Base-by-base conservation (phyloP, 1,140 invertebrate genomes). In the Sogatella furcifera region DNA sequence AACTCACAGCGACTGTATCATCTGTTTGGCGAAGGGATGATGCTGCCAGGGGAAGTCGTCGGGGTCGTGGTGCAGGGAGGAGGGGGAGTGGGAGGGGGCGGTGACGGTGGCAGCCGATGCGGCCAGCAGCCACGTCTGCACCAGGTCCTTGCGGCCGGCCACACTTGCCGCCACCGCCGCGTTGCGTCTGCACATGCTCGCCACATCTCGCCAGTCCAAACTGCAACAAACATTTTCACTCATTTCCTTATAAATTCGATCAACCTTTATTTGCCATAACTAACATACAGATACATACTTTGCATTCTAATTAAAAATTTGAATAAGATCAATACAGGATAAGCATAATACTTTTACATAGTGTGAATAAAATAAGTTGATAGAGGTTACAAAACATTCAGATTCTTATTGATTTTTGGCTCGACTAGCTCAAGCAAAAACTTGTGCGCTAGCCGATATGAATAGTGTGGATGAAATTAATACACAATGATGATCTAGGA, bases 51-150 rank as follows among this genome's bases (percentile, higher is more conserved):
- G 82, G 65, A 82, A 78, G 65, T 84, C 82, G 65, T 88, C 82
- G 5, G 34, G 34, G 62, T 84, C 80, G 42, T 76, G 72, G 72
- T 66, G 66, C 67, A 68, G 63, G 71, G 72, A 64, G 64, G 54
- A 66, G 68, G 68, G 63, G 71, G 72, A 64, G 64, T 55, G 66
- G 65, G 11, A 55, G 67, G 71, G 21, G 66, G 65, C 10, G 71
- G 71, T 0, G 0, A 84, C 78, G 52, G 80, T 81, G 1, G 81
- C 81, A 44, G 86, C 84, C 38, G 90, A 72, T 65, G 84, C 83
- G 13, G 89, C 86, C 60, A 95, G 72, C 14, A 81, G 82, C 92
- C 92, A 95, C 43, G 90, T 81, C 72, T 94, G 89, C 15, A 89
- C 82, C 43, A 96, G 73, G 74, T 95, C 93, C 63, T 82, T 78